Evolutionary conservation across 1,140 invertebrate species (phyloP), one percentile per base, ranked within the genome.

Genomic region (Macrotrachela quadricornifera): DNA sequence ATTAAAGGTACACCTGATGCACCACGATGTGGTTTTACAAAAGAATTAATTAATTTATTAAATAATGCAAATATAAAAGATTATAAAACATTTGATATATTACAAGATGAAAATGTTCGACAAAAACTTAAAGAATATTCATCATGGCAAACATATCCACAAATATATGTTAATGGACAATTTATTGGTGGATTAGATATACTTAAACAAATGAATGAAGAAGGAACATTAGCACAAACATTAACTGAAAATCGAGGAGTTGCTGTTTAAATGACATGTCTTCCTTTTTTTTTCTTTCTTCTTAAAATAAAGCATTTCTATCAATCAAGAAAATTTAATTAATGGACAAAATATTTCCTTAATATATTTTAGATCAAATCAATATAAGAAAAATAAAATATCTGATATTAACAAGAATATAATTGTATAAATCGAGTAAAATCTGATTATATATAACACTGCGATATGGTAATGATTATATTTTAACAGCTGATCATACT

Each of bases 121-220:
- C 67, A 70, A 64, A 68, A 85, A 13, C 69, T 96, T 11, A 95
- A 95, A 69, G 80, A 75, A 49, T 94, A 77, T 63, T 92, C 86
- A 11, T 80, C 94, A 64, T 96, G 90, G 90, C 88, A 87, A 15
- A 95, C 91, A 6, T 95, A 88, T 70, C 91, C 75, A 49, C 71
- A 78, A 62, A 67, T 95, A 0, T 97, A 96, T 59, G 77, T 87
- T 0, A 85, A 91, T 61, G 91, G 88, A 15, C 85, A 96, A 71
- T 95, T 97, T 73, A 77, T 96, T 51, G 90, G 90, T 16, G 91
- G 91, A 12, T 95, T 88, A 71, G 90, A 96, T 70, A 91, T 95
- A 59, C 72, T 97, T 63, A 64, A 96, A 39, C 83, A 96, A 72
- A 84, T 95, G 83, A 88, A 97, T 65, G 84, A 90, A 63, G 92